Evolutionary conservation across 2,113 vertebrate species (phyloP).

Genomic region (Pterocles burchelli): DNA sequence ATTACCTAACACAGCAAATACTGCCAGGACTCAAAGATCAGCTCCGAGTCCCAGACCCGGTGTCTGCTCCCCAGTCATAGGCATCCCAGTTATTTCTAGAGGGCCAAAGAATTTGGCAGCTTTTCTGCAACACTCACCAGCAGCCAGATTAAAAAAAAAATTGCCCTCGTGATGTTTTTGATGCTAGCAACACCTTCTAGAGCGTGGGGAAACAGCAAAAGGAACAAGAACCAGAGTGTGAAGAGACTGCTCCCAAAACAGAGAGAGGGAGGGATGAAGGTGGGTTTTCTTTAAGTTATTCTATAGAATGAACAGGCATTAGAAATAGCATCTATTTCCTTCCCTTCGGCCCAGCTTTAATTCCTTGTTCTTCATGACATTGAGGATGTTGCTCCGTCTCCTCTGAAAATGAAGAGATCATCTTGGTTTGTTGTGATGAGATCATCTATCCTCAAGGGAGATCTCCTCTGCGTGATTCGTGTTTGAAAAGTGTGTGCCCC

Average conservation of each 20-base stretch:
- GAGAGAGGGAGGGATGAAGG: background rate
- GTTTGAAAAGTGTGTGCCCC: background rate
- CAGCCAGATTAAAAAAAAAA: background rate
- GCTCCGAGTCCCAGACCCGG: fast-evolving
- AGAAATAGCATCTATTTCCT: background rate
- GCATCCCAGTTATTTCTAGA: background rate
- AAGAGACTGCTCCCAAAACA: background rate
- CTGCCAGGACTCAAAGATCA: background rate
- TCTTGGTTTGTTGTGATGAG: background rate
- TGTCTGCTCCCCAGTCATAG: fast-evolving
- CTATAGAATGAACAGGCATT: background rate
- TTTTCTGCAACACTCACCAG: background rate
- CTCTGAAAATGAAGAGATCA: background rate
- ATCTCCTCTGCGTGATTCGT: background rate
- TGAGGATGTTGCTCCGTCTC: background rate
- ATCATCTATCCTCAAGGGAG: background rate
- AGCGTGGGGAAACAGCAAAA: background rate
- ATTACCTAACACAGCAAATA: background rate
- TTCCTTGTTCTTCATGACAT: background rate
- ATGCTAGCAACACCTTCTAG: background rate
- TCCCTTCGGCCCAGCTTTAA: background rate
- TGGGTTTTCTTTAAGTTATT: background rate
- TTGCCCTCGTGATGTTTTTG: background rate
- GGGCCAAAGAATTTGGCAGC: fast-evolving
- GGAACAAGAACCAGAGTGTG: background rate